Base-by-base conservation (phyloP, 2,113 vertebrate species). In the Cyanistes caeruleus region DNA sequence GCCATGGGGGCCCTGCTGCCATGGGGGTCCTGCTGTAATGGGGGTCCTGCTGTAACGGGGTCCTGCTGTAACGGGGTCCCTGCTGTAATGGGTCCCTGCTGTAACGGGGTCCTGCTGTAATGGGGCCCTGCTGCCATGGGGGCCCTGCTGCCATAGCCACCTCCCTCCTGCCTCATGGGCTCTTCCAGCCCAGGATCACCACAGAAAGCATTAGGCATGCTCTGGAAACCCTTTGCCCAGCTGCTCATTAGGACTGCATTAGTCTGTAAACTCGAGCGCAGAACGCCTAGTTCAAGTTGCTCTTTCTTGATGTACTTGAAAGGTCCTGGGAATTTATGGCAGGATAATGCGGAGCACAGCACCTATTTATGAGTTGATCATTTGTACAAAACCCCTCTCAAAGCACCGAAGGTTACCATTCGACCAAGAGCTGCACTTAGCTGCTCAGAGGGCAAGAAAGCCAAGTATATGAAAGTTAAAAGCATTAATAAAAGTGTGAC, bases 401-500 rank as follows among this genome's bases (percentile, higher is more conserved):
- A 97, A 97, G 98, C 96, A 96, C 97, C 87, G 93, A 98, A 97
- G 98, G 98, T 98, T 98, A 97, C 98, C 96, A 93, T 97, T 96
- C 96, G 96, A 97, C 98, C 97, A 97, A 91, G 96, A 92, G 97
- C 96, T 97, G 97, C 98, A 97, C 98, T 97, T 96, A 97, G 97
- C 98, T 96, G 97, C 96, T 95, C 91, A 87, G 95, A 97, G 98
- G 98, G 97, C 98, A 97, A 94, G 97, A 97, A 97, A 98, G 98
- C 97, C 97, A 98, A 98, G 98, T 97, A 97, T 97, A 98, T 97
- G 98, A 97, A 98, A 98, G 98, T 98, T 98, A 98, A 98, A 98
- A 98, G 98, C 98, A 98, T 98, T 98, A 98, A 98, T 98, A 98
- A 98, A 98, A 98, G 98, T 98, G 98, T 97, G 98, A 98, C 98